These are phyloP conservation scores for Cotesia congregata DNA, from an alignment of 2,888 invertebrate genomes.

Conservation along the genomic window DNA sequence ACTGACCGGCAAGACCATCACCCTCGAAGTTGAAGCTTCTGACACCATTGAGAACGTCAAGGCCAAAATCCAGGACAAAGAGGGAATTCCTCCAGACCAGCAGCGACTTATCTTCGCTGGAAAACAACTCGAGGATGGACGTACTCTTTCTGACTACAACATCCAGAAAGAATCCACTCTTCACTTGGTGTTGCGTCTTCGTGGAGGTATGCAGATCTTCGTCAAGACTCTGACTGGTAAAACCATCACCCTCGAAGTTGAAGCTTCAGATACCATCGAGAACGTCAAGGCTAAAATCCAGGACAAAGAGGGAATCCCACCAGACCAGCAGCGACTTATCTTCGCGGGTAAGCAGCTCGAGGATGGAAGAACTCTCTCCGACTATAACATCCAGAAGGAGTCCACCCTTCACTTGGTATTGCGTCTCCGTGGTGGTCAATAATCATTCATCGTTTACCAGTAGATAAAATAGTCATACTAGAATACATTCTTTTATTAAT, in stretches of 20 bases:
- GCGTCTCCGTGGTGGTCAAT: conserved; percentile 40
- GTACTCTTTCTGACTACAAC: conserved; percentile 51
- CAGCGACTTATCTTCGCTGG: conserved; percentile 54
- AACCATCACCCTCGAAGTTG: conserved; percentile 73
- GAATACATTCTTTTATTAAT: conserved; percentile 43
- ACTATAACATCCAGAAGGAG: conserved; percentile 46
- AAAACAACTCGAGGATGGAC: conserved; percentile 50
- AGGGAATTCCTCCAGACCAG: conserved; percentile 51
- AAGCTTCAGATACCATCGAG: conserved; percentile 24
- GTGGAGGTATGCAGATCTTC: conserved; percentile 80
- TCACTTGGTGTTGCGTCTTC: conserved; percentile 51
- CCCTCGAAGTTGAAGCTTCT: conserved; percentile 74
- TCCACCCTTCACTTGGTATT: conserved; percentile 49
- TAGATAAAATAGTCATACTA: background rate
- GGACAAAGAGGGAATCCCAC: conserved; percentile 46
- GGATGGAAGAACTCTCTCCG: conserved; percentile 44
- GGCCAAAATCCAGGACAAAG: conserved; percentile 72
- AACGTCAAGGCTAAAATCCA: conserved; percentile 47
- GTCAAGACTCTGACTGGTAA: conserved; percentile 75
- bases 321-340: conserved; percentile 45
- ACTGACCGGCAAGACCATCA: conserved; percentile 75
- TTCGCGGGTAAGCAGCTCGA: conserved; percentile 45
- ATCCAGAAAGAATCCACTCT: conserved; percentile 53
- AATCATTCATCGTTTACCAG: background rate
- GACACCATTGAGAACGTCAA: conserved; percentile 77